These are phyloP conservation scores for Trissoscelio sp. DNA, from an alignment of 2,888 invertebrate species.

Conservation along the genomic window DNA sequence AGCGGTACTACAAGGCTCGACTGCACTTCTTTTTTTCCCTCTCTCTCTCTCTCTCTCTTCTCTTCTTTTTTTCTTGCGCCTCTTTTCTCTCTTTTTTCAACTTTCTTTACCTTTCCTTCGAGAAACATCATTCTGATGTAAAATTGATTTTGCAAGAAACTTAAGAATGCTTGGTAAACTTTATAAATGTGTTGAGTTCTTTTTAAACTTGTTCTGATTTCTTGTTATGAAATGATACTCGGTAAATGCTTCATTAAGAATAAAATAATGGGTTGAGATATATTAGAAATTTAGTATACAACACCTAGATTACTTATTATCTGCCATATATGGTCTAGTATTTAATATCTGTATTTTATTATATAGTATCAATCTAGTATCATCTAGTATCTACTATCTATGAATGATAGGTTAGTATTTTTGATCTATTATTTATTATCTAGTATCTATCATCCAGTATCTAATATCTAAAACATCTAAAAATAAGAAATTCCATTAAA, in stretches of 20 bases:
- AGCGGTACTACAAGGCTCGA: conserved; percentile 60
- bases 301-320: too few species aligned
- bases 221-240: conserved; percentile 49
- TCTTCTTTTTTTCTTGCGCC: background rate
- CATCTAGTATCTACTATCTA: too few species aligned
- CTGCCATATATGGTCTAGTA: too few species aligned
- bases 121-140: conserved; percentile 68
- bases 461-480: too few species aligned
- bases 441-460: too few species aligned
- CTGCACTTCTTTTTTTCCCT: conserved; percentile 34
- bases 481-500: background rate
- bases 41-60: conserved; percentile 14
- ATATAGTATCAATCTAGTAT: too few species aligned
- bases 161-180: conserved; percentile 65
- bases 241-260: conserved; percentile 45
- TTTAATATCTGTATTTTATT: too few species aligned
- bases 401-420: too few species aligned
- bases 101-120: conserved; percentile 50
- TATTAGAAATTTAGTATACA: too few species aligned
- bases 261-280: conserved; percentile 15
- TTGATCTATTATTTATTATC: too few species aligned
- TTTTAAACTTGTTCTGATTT: conserved; percentile 60
- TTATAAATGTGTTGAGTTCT: conserved; percentile 57
- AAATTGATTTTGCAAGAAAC: conserved; percentile 65
- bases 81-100: conserved; percentile 28